Percentiles rank a stretch among this genome's conserved stretches.
Conservation (phyloP, 2,113 vertebrate species). For the Actenoides lindsayi region DNA sequence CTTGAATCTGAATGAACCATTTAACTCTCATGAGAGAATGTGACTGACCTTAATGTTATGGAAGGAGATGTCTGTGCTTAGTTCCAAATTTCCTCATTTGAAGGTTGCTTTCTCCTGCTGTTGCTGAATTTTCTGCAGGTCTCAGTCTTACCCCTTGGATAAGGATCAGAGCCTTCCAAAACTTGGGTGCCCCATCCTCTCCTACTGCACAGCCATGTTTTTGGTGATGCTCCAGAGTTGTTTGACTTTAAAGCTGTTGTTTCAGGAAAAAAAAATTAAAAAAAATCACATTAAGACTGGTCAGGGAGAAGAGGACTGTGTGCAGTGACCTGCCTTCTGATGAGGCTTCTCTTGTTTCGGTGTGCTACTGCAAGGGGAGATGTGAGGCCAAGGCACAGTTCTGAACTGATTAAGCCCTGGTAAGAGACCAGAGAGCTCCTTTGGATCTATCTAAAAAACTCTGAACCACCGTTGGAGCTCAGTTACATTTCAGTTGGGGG, state of each 20-base stretch:
- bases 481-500: not conserved
- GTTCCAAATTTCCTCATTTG: constrained; percentile 1
- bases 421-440: not conserved
- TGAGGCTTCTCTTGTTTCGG: not conserved
- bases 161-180: not conserved
- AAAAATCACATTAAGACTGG: not conserved
- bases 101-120: not conserved
- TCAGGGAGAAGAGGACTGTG: not conserved
- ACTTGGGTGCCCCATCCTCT: not conserved
- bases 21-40: not conserved
- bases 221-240: not conserved
- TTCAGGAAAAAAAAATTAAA: not conserved
- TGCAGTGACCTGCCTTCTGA: not conserved
- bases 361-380: not conserved
- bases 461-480: not conserved
- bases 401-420: not conserved
- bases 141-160: not conserved
- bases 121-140: not conserved
- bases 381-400: not conserved
- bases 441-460: not conserved
- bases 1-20: not conserved
- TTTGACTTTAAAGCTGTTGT: not conserved
- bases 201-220: not conserved
- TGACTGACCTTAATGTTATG: not conserved
- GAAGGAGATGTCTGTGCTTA: not conserved